phyloP scores from a whole-genome alignment of 2,113 vertebrate species.

The Gopherus evgoodei region DNA sequence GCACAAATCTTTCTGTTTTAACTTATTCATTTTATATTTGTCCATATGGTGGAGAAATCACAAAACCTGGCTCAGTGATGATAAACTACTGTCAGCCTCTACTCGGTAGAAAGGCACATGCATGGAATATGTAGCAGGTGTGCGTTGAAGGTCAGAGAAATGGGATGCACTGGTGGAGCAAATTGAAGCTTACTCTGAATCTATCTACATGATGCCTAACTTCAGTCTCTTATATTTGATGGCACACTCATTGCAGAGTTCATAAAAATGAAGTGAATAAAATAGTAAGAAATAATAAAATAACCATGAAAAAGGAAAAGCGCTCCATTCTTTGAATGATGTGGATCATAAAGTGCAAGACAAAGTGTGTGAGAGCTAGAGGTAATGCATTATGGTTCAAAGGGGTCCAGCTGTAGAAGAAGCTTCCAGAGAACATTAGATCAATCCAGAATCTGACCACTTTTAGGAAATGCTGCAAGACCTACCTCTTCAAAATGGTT shows the following conservation, averaged over 20 bases:
- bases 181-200: not conserved
- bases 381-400: not conserved
- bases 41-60: conserved; percentile 57
- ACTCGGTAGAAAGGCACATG: not conserved
- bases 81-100: conserved; percentile 49
- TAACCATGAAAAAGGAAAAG: not conserved
- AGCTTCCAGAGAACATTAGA: fast-evolving
- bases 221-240: not conserved
- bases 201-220: not conserved
- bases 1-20: conserved; percentile 45
- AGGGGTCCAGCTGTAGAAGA: not conserved
- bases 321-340: not conserved
- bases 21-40: conserved; percentile 55
- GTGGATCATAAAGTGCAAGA: fast-evolving
- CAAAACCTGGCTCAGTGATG: conserved; percentile 59
- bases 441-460: not conserved
- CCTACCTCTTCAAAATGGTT: not conserved
- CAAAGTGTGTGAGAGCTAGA: not conserved
- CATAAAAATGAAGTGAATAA: not conserved
- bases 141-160: conserved; percentile 22
- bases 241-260: not conserved
- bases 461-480: not conserved
- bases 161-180: not conserved
- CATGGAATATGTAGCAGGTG: conserved; percentile 48
- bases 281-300: not conserved